These are phyloP conservation scores for Engraulis encrasicolus DNA, from an alignment of 2,113 vertebrate genomes.

Conservation along the genomic window DNA sequence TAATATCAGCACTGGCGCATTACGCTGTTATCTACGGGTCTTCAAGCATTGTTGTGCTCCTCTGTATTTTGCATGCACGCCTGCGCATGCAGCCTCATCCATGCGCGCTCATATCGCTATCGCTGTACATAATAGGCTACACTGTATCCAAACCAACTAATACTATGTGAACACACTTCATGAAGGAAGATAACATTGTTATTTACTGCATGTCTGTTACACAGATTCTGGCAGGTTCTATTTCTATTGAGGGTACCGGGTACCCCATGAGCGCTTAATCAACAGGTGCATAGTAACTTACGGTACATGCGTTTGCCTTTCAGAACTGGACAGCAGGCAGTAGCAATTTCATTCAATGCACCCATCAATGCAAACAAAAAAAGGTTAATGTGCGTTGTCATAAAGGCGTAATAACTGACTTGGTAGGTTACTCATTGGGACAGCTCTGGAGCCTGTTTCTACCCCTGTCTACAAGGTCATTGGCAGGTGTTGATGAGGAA, in stretches of 20 bases:
- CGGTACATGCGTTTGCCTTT: background rate
- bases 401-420: background rate
- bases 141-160: background rate
- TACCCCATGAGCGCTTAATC: too few species aligned
- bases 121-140: background rate
- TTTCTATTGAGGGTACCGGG: too few species aligned
- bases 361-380: background rate
- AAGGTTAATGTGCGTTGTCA: background rate
- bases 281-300: background rate
- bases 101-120: constrained; percentile 29
- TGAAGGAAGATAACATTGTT: background rate
- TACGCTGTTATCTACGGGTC: background rate
- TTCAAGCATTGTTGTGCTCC: constrained; percentile 45
- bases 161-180: background rate
- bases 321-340: background rate
- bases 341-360: background rate
- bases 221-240: too few species aligned
- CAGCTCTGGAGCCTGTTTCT: background rate
- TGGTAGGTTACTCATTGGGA: background rate
- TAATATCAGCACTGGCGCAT: background rate
- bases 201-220: background rate
- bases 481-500: background rate
- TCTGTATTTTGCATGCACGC: constrained; percentile 52
- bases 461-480: background rate
- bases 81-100: constrained; percentile 47